These are phyloP conservation scores for Cinclus cinclus DNA, from an alignment of 2,113 vertebrate genomes.

Conservation along the genomic window DNA sequence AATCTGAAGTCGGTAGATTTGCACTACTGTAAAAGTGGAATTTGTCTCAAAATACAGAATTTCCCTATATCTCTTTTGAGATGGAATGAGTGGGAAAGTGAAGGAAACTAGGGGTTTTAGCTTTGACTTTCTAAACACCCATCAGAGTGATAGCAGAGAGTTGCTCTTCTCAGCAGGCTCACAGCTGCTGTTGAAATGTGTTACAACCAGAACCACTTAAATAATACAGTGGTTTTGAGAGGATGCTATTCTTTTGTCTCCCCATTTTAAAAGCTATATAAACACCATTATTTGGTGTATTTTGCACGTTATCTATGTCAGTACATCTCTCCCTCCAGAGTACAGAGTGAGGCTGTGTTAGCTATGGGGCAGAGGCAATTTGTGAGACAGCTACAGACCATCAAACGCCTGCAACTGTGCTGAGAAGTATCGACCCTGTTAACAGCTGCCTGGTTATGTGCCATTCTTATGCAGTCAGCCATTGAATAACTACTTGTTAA, in stretches of 20 bases:
- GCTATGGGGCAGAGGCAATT: neutral
- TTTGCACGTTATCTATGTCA: neutral
- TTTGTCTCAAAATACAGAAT: neutral
- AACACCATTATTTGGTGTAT: neutral
- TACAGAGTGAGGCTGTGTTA: neutral
- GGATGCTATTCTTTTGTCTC: neutral
- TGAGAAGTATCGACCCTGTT: neutral
- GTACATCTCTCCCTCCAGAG: neutral
- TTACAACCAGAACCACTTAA: neutral
- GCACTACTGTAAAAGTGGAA: neutral
- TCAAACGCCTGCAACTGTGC: neutral
- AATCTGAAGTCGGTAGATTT: neutral
- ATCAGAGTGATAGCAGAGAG: neutral
- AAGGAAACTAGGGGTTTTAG: neutral
- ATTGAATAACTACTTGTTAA: neutral
- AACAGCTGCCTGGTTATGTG: slow-evolving; percentile 8
- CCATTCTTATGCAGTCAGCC: neutral
- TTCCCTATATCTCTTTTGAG: neutral
- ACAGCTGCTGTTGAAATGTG: neutral
- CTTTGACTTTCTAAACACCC: neutral
- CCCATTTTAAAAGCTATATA: neutral
- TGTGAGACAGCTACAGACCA: neutral
- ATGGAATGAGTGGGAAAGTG: neutral
- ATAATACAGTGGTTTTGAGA: neutral
- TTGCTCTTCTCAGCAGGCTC: neutral